A percentile compares a stretch with the other conserved stretches of the same genome.
Evolutionary conservation across 2,888 invertebrate genomes (phyloP).

Genomic region (Lordiphosa andalusiaca): DNA sequence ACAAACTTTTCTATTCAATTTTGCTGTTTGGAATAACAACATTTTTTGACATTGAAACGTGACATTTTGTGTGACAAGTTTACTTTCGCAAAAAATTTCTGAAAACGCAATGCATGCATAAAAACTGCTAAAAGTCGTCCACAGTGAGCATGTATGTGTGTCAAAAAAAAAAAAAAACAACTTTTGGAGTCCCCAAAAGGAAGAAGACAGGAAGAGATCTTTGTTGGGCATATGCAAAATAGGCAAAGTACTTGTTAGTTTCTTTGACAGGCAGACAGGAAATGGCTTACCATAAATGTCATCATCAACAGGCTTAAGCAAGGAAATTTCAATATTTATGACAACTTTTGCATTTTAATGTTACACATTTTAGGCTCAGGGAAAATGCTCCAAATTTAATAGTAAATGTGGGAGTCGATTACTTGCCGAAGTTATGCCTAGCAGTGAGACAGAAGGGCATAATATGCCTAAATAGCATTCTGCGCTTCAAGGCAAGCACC

Average conservation of each 20-base stretch:
- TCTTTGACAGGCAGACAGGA: neutral
- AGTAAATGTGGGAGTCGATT: no score
- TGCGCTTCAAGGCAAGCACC: no score
- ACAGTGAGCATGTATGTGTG: neutral
- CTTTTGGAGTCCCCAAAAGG: neutral
- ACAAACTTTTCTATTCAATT: neutral
- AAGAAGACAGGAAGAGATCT: conserved; percentile 2
- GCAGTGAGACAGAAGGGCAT: no score
- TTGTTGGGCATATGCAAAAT: conserved; percentile 19
- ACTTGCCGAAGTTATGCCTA: no score
- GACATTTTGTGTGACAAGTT: no score
- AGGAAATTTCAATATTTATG: conserved; percentile 23
- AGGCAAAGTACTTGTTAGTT: conserved; percentile 9
- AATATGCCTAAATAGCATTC: no score
- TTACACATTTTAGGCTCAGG: neutral
- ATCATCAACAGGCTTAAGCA: conserved; percentile 16
- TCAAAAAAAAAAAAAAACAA: neutral
- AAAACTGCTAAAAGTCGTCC: conserved; percentile 17
- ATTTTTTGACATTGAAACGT: no score
- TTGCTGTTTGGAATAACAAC: no score
- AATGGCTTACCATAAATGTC: conserved; percentile 32
- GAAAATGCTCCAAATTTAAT: no score
- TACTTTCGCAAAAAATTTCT: conserved; percentile 12
- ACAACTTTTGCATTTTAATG: neutral
- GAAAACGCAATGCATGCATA: neutral